Conservation (phyloP, 2,113 vertebrate genomes). For the Tachysurus fulvidraco region DNA sequence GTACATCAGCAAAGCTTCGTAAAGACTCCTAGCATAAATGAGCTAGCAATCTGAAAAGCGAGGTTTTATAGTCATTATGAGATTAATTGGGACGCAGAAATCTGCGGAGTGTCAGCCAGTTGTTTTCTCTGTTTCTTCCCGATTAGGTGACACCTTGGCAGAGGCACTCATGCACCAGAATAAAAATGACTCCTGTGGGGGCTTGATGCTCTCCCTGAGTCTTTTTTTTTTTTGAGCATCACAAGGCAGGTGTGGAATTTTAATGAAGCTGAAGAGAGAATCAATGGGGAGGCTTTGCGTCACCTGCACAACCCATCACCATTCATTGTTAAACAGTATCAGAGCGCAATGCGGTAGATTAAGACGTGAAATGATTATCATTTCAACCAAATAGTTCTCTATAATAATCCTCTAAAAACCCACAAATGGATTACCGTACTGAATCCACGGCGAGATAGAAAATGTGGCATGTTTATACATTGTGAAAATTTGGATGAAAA, state of each 20-base stretch:
- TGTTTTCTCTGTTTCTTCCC: slow-evolving; percentile 56
- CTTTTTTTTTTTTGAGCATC: slow-evolving; percentile 74
- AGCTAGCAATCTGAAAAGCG: slow-evolving; percentile 7
- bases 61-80: slow-evolving; percentile 32
- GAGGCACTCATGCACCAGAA: slow-evolving; percentile 83
- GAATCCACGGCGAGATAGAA: neutral
- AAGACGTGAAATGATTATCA: slow-evolving; percentile 19
- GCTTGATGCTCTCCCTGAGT: slow-evolving; percentile 77
- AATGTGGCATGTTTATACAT: neutral
- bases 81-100: slow-evolving; percentile 47
- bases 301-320: slow-evolving; percentile 40
- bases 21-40: slow-evolving; percentile 29
- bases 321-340: slow-evolving; percentile 44
- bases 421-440: neutral
- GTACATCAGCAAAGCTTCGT: neutral
- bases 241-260: slow-evolving; percentile 80
- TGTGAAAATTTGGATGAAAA: neutral
- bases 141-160: slow-evolving; percentile 79
- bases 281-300: slow-evolving; percentile 47
- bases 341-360: slow-evolving; percentile 32
- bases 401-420: no score
- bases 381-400: neutral
- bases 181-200: slow-evolving; percentile 78
- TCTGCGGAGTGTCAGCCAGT: slow-evolving; percentile 42
- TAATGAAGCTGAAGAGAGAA: slow-evolving; percentile 72